phyloP scores from a whole-genome alignment of 2,113 vertebrate species.

The Melanostigma gelatinosum region DNA sequence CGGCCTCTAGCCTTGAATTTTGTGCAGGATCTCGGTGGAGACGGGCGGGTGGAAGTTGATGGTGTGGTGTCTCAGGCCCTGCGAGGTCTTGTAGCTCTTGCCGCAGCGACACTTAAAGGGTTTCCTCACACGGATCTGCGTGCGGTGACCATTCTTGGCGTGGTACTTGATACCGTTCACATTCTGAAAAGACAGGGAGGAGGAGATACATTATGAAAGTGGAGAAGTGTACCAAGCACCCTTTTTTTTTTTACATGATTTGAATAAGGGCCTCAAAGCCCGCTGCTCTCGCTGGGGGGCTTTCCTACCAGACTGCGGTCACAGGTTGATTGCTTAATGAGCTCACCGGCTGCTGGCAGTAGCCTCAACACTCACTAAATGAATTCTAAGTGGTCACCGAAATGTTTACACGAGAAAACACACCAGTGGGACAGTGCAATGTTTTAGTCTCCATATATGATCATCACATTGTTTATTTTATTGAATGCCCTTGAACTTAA shows the following conservation, averaged over 20 bases:
- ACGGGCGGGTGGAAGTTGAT: constrained; percentile 99
- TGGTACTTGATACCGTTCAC: constrained; percentile 99
- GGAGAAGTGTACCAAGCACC: background rate
- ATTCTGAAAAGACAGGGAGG: constrained; percentile 84
- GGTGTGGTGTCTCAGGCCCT: constrained; percentile 99
- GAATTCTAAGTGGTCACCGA: background rate
- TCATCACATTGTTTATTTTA: background rate
- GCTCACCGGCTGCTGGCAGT: background rate
- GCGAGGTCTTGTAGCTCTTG: constrained; percentile 99
- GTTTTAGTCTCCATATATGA: background rate
- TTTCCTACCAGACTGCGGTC: background rate
- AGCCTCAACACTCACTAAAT: background rate
- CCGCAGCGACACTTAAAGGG: constrained; percentile 99
- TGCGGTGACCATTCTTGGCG: constrained; percentile 98
- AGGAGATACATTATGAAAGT: background rate
- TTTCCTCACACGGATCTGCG: constrained; percentile 98
- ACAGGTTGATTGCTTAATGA: background rate
- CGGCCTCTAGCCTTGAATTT: constrained; percentile 93
- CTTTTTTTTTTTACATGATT: background rate
- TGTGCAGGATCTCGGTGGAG: constrained; percentile 96
- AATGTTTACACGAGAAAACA: background rate
- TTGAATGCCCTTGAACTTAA: background rate
- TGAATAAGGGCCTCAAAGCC: background rate
- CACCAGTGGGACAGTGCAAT: background rate
- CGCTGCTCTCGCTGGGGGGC: background rate